Conservation (phyloP, 2,888 invertebrate genomes). For the Coelinius sp. region DNA sequence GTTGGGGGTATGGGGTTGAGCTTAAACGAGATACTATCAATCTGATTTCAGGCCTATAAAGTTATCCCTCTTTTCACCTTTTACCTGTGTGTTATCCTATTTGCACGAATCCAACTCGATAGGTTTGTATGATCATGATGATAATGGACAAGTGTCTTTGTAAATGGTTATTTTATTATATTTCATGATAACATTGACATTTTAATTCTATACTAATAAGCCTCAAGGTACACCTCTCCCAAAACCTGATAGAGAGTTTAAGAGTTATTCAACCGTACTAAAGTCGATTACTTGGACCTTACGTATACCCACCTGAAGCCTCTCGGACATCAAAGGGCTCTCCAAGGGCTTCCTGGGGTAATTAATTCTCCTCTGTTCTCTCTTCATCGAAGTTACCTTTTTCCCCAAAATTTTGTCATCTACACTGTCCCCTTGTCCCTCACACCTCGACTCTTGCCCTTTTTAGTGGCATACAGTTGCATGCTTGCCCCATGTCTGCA, state of each 20-base stretch:
- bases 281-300: conserved; percentile 65
- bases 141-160: neutral
- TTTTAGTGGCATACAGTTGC: neutral
- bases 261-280: conserved; percentile 47
- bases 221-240: conserved; percentile 4
- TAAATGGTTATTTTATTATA: no score
- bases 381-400: conserved; percentile 19
- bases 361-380: conserved; percentile 51
- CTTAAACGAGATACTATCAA: neutral
- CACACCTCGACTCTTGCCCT: neutral
- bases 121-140: neutral
- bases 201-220: no score
- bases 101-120: neutral
- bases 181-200: no score
- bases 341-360: conserved; percentile 62
- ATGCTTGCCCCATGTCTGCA: neutral
- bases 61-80: conserved; percentile 1
- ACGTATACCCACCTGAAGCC: conserved; percentile 60
- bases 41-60: neutral
- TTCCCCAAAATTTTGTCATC: neutral
- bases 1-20: neutral
- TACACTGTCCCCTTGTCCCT: neutral
- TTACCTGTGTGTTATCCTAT: neutral
- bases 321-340: conserved; percentile 65
- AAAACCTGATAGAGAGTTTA: neutral